These are phyloP conservation scores for Tenebrio molitor DNA, from an alignment of 1,140 invertebrate species.

Conservation along the genomic window DNA sequence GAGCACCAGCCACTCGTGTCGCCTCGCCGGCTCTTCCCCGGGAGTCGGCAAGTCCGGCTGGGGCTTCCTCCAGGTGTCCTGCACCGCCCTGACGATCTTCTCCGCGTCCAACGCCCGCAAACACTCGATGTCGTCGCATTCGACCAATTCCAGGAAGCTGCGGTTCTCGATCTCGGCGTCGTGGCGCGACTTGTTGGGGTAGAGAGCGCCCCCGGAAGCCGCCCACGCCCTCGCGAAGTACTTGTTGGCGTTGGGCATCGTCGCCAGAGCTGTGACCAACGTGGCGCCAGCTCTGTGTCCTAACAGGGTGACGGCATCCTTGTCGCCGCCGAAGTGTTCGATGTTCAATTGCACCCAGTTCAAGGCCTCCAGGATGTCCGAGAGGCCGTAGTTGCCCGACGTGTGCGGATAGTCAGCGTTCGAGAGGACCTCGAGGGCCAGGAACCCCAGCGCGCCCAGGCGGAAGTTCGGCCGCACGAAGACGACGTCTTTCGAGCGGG, in stretches of 20 bases:
- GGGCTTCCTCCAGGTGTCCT: constrained; percentile 77
- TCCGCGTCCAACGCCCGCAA: constrained; percentile 73
- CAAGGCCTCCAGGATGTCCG: constrained; percentile 82
- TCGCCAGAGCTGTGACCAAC: constrained; percentile 78
- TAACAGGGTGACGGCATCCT: constrained; percentile 80
- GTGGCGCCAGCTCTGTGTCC: constrained; percentile 85
- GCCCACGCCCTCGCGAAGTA: constrained; percentile 81
- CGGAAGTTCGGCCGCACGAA: constrained; percentile 88
- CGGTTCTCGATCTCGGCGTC: constrained; percentile 74
- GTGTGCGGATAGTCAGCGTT: constrained; percentile 78
- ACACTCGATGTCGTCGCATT: constrained; percentile 72
- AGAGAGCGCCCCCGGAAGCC: constrained; percentile 78
- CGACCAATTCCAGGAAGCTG: constrained; percentile 71
- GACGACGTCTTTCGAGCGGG: constrained; percentile 80
- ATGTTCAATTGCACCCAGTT: constrained; percentile 87
- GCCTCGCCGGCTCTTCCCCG: constrained; percentile 70
- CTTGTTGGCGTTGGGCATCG: constrained; percentile 70
- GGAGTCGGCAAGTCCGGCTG: constrained; percentile 72
- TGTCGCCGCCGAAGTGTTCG: constrained; percentile 86
- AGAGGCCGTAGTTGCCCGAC: constrained; percentile 90
- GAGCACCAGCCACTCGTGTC: constrained; percentile 81
- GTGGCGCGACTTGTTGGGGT: constrained; percentile 73
- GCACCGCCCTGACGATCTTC: constrained; percentile 76
- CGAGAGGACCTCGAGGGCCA: constrained; percentile 79
- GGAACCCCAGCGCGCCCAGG: constrained; percentile 83